Base-by-base conservation (phyloP, 1,140 invertebrate genomes). In the Drosophila obscura region DNA sequence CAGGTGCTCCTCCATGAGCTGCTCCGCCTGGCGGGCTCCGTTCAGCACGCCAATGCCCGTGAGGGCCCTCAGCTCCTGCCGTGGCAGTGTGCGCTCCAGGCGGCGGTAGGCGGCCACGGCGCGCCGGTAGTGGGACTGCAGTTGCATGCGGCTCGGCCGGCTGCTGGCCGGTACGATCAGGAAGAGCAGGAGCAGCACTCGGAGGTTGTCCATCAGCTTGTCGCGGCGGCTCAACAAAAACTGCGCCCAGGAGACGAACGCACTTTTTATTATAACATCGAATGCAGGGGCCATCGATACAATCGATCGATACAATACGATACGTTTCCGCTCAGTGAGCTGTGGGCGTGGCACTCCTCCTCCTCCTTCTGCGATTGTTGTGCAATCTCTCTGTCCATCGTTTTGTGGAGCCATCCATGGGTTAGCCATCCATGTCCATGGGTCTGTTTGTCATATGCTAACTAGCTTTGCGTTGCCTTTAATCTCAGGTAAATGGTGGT, bases 1-100 rank as follows among this genome's bases (percentile, higher is more conserved):
- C 49, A 91, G 46, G 24, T 91, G 56, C 55, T 90, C 56, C 16
- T 90, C 82, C 85, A 91, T 91, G 8, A 72, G 65, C 44, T 85
- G 49, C 61, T 91, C 85, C 0, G 83, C 80, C 44, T 85, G 61
- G 0, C 73, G 69, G 0, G 85, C 89, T 0, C 91, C 91, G 24
- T 91, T 91, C 1, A 91, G 61, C 2, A 91, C 31, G 2, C 85
- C 91, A 4, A 91, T 71, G 0, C 72, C 78, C 1, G 78, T 89
- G 13, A 91, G 19, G 0, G 80, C 80, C 4, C 72, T 48, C 2
- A 91, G 57, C 24, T 91, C 90, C 45, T 90, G 50, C 5, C 57
- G 55, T 6, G 80, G 69, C 15, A 91, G 31, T 15, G 53, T 71
- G 11, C 76, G 71, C 61, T 90, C 77, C 39, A 91, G 50, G 5